Evolutionary conservation across 1,140 invertebrate species (phyloP), one percentile per base, ranked within the genome.

Genomic region (Lasioglossum baleicum): DNA sequence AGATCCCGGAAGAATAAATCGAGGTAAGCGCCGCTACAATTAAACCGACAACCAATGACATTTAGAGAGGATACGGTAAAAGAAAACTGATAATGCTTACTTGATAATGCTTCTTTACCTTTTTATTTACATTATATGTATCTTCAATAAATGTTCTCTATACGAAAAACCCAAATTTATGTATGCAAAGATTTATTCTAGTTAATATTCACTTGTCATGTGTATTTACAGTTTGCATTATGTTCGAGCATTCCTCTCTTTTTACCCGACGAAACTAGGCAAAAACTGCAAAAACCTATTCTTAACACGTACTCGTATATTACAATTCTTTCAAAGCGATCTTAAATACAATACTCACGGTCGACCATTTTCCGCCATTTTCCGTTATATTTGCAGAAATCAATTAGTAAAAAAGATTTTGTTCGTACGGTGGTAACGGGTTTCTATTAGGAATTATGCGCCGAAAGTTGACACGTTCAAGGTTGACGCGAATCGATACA

Each of bases 181-280:
- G 35, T 81, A 48, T 65, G 70, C 40, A 80, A 80, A 80, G 74
- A 26, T 65, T 60, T 44, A 48, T 15, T 68, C 42, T 75, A n/a
- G 56, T 80, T 67, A 67, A 60, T n/a, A n/a, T n/a, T 75, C 56
- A 67, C 7, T 44, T 58, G 10, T 53, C n/a, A n/a, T 20, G 5
- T 60, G 26, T 77, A 77, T 53, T 77, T 81, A 60, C 61, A 80
- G 2, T 17, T 17, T 20, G 1, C 44, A 66, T 56, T 17, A 17
- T 22, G 51, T 35, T 71, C 15, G 26, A 72, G 44, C 26, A 17
- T 22, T 20, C 17, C n/a, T n/a, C 13, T 7, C 11, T 22, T 20
- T 58, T 20, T 8, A 78, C 72, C 13, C 5, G n/a, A 63, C 10
- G 6, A 15, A 64, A 72, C 3, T 5, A 71, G n/a, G 44, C 13